Base-by-base conservation (phyloP, 2,113 vertebrate genomes). In the Atherinomorus stipes region DNA sequence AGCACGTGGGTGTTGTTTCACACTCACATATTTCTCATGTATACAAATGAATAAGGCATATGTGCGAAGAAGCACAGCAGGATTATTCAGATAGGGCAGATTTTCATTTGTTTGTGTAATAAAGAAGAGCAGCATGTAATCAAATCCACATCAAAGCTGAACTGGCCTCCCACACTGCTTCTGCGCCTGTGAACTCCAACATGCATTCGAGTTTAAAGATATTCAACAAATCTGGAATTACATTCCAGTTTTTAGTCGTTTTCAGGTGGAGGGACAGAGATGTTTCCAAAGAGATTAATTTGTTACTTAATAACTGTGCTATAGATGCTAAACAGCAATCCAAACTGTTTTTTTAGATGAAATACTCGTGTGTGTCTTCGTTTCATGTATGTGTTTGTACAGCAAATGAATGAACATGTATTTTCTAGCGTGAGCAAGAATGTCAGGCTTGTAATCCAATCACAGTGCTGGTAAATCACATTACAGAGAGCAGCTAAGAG, bases 401-500 rank as follows among this genome's bases (percentile, higher is more conserved):
- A 49, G 63, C 22, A 4, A 78, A 78, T 84, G 70, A 78, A 86
- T 84, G 76, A 77, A 88, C 81, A 85, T 73, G 79, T 74, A 81
- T 90, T 66, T 70, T 15, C 11, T 69, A 72, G 80, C 76, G 80
- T 47, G 76, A 73, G 74, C 88, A 92, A 80, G 80, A 81, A 85
- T 87, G 74, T 85, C 83, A 78, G 85, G 45, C 85, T 85, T 91
- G 86, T 91, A 92, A 91, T 91, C 88, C 86, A 89, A 89, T 92
- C 86, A 77, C 60, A 34, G 56, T 38, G 59, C 74, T 34, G 2
- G 58, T 74, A 88, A 90, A 92, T 92, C 67, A 83, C 88, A 85
- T 92, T 88, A 88, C 7, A 34, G 23, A 60, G 75, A 65, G 83
- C 77, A 77, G 74, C 81, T 83, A 66, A 80, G 71, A 68, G 49